These are phyloP conservation scores for Leptinotarsa lineolata DNA, from an alignment of 1,140 invertebrate genomes.

Conservation along the genomic window DNA sequence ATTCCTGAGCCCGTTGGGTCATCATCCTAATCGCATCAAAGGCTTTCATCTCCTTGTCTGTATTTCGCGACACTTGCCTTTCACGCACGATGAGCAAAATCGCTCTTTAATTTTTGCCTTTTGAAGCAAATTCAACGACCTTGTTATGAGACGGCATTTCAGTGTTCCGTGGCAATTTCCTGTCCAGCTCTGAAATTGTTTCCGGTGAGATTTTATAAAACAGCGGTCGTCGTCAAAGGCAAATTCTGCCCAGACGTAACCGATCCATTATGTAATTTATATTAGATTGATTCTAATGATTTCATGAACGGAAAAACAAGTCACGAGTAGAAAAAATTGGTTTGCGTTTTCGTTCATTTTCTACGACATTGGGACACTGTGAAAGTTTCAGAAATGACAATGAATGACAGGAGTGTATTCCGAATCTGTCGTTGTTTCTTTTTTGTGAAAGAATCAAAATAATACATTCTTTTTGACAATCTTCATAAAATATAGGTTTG, in stretches of 20 bases:
- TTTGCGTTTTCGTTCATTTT: too few relatives aligned
- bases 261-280: neutral
- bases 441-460: too few relatives aligned
- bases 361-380: too few relatives aligned
- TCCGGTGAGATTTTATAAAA: neutral
- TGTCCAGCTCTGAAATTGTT: neutral
- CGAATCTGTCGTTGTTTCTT: too few relatives aligned
- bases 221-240: neutral
- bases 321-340: too few relatives aligned
- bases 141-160: neutral
- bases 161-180: slow-evolving; percentile 2
- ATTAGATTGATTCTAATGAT: neutral
- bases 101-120: neutral
- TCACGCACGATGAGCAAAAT: neutral
- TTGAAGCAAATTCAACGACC: neutral
- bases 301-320: too few relatives aligned
- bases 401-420: too few relatives aligned
- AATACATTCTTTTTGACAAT: too few relatives aligned
- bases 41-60: neutral
- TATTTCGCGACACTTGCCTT: neutral
- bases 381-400: too few relatives aligned
- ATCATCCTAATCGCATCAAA: too few relatives aligned
- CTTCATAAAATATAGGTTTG: too few relatives aligned
- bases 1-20: too few relatives aligned
- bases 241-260: neutral